These are phyloP conservation scores for Drosophila truncata DNA, from an alignment of 1,140 invertebrate species.

Conservation along the genomic window DNA sequence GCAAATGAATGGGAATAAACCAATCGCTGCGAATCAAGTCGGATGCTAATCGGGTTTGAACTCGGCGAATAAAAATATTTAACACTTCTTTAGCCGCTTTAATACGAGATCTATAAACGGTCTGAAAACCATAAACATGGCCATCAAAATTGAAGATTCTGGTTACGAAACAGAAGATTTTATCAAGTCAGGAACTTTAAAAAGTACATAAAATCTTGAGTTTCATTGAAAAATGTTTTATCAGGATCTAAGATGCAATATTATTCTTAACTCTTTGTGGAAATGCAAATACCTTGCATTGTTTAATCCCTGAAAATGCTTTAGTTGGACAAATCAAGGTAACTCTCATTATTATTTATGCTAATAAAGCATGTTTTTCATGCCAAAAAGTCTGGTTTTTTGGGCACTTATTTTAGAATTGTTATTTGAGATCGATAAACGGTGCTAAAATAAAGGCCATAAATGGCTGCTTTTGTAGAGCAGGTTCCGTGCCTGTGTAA, in stretches of 20 bases:
- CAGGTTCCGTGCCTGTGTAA: conserved; percentile 22
- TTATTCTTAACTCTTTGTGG: neutral
- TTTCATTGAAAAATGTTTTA: neutral
- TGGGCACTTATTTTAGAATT: conserved; percentile 8
- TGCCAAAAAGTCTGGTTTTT: conserved; percentile 3
- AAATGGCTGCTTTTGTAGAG: conserved; percentile 10
- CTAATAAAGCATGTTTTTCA: conserved; percentile 13
- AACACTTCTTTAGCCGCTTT: conserved; percentile 18
- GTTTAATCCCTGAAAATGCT: conserved; percentile 1
- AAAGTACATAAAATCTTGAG: neutral
- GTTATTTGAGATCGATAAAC: conserved; percentile 27
- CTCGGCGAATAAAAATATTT: neutral
- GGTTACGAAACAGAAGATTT: conserved; percentile 1
- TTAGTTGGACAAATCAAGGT: conserved; percentile 16
- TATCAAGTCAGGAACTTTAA: neutral
- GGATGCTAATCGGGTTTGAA: conserved; percentile 1
- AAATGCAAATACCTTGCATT: conserved; percentile 17
- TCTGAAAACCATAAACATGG: neutral
- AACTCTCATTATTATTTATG: conserved; percentile 16
- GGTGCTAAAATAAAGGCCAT: conserved; percentile 10
- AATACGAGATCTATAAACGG: conserved; percentile 24
- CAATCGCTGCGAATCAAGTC: conserved; percentile 15
- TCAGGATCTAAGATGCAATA: neutral
- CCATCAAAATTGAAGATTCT: neutral
- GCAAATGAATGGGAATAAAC: conserved; percentile 14